These are phyloP conservation scores for Campopleginae sp. DNA, from an alignment of 2,888 invertebrate species.

Conservation along the genomic window DNA sequence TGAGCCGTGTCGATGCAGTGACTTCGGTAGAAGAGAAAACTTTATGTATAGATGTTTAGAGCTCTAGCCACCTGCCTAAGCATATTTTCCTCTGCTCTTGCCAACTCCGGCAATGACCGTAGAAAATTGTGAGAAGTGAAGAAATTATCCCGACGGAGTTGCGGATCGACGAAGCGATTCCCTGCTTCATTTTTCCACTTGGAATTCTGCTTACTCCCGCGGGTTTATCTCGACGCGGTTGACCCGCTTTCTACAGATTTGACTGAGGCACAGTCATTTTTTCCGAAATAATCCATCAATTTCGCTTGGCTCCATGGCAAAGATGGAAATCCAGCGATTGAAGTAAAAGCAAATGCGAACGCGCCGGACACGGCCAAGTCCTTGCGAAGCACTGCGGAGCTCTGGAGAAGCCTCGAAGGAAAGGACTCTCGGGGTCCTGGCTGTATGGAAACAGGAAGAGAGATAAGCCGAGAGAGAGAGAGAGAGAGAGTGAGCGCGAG, in stretches of 20 bases:
- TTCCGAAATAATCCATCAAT: constrained; percentile 6
- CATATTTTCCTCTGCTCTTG: constrained; percentile 2
- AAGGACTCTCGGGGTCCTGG: not conserved
- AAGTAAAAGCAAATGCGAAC: constrained; percentile 4
- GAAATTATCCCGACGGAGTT: constrained; percentile 66
- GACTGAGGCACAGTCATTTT: not conserved
- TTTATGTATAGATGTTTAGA: constrained; percentile 7
- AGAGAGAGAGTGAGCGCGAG: not conserved
- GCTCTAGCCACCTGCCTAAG: constrained; percentile 59
- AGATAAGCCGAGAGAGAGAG: not conserved
- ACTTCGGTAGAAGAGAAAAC: constrained; percentile 46
- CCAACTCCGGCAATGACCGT: constrained; percentile 55
- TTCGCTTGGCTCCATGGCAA: not conserved
- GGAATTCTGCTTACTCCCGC: not conserved
- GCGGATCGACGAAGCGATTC: constrained; percentile 20
- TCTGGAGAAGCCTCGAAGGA: constrained; percentile 9
- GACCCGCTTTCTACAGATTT: not conserved
- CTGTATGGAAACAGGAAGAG: not conserved
- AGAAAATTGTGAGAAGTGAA: constrained; percentile 67
- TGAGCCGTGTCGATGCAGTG: constrained; percentile 69
- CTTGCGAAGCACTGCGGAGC: constrained; percentile 32
- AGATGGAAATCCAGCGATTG: constrained; percentile 15
- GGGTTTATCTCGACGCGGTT: not conserved
- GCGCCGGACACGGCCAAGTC: constrained; percentile 61
- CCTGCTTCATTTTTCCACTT: not conserved